Evolutionary conservation across 2,113 vertebrate species (phyloP).

Genomic region (Zapus hudsonius): DNA sequence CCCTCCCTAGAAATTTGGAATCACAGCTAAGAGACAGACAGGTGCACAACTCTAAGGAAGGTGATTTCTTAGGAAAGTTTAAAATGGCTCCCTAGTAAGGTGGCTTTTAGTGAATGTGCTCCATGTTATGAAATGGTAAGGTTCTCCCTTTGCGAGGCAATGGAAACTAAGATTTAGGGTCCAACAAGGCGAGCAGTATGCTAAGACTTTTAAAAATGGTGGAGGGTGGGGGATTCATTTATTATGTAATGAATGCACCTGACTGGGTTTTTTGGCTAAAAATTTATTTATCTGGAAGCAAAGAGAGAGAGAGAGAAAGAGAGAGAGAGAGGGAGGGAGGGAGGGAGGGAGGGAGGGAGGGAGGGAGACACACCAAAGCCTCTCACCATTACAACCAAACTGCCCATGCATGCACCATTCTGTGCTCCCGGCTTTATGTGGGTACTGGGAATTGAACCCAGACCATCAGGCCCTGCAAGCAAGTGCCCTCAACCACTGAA

Average conservation of each 20-base stretch:
- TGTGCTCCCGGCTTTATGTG: too few species aligned
- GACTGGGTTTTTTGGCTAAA: background rate
- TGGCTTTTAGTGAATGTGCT: background rate
- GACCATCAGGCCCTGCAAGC: too few species aligned
- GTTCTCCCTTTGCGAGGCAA: constrained; percentile 1
- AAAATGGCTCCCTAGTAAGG: background rate
- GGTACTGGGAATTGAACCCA: too few species aligned
- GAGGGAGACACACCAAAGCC: too few species aligned
- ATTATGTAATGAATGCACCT: background rate
- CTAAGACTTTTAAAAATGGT: background rate
- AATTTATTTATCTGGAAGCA: too few species aligned
- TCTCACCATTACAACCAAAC: too few species aligned
- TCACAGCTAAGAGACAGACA: background rate
- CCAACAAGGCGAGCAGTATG: background rate
- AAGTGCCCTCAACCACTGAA: too few species aligned
- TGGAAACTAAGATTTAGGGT: background rate
- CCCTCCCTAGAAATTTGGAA: background rate
- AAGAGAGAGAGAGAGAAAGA: too few species aligned
- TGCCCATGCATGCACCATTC: too few species aligned
- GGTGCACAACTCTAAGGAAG: background rate
- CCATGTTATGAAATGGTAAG: background rate
- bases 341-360: too few species aligned
- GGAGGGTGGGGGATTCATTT: background rate
- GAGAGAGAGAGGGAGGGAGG: too few species aligned
- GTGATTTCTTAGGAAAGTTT: background rate